These are phyloP conservation scores for Herpailurus yagouaroundi DNA, from an alignment of 2,113 vertebrate species.

Conservation along the genomic window DNA sequence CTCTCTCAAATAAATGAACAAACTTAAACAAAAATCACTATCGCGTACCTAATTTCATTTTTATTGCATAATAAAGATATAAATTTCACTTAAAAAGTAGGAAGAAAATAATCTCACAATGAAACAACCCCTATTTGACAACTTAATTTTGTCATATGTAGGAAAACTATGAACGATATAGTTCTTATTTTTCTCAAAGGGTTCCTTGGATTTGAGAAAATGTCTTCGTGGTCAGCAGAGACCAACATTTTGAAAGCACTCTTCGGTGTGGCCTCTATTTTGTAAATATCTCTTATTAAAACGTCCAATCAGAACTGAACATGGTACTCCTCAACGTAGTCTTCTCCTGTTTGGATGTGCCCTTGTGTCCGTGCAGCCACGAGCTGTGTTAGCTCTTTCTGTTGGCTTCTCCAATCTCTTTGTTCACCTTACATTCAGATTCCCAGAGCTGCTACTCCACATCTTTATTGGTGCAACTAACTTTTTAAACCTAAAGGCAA, in stretches of 20 bases:
- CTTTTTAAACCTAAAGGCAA: not conserved
- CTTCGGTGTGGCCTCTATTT: not conserved
- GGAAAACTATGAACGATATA: not conserved
- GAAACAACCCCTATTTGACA: not conserved
- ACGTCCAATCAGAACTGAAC: not conserved
- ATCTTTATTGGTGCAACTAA: not conserved
- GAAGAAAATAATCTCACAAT: not conserved
- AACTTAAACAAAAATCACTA: not conserved
- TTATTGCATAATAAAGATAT: not conserved
- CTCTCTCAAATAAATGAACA: too few species aligned
- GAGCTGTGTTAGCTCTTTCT: fast-evolving
- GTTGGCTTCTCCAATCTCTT: fast-evolving
- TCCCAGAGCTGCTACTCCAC: not conserved
- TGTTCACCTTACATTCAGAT: not conserved
- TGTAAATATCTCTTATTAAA: not conserved
- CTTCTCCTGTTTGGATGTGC: not conserved
- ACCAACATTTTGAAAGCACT: not conserved
- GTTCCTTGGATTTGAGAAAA: not conserved
- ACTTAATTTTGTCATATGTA: not conserved
- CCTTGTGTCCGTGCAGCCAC: not conserved
- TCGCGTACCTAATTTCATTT: not conserved
- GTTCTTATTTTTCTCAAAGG: not conserved
- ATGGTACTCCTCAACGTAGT: fast-evolving
- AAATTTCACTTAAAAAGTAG: not conserved
- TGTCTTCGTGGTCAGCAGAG: not conserved